phyloP scores from a whole-genome alignment of 1,140 invertebrate genomes.

The Drosophila pallidifrons region DNA sequence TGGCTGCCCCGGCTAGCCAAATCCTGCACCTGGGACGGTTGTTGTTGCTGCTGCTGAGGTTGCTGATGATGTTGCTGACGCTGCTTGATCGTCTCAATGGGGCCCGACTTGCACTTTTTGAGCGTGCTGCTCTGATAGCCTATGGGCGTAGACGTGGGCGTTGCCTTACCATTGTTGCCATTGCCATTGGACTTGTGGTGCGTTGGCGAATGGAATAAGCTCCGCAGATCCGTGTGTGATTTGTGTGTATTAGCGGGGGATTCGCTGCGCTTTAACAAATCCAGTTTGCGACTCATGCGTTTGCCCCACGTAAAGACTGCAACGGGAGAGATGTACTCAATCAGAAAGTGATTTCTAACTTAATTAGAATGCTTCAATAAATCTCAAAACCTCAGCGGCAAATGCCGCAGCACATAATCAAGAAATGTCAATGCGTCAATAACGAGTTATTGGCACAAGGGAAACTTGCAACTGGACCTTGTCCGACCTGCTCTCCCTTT shows the following conservation, averaged over 20 bases:
- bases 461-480: background rate
- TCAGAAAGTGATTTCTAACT: constrained; percentile 67
- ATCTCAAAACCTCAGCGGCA: constrained; percentile 63
- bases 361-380: constrained; percentile 76
- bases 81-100: constrained; percentile 75
- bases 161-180: constrained; percentile 21
- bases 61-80: constrained; percentile 67
- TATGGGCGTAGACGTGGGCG: constrained; percentile 44
- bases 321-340: constrained; percentile 58
- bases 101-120: constrained; percentile 81
- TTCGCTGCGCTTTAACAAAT: constrained; percentile 89
- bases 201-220: constrained; percentile 76
- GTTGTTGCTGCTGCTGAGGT: constrained; percentile 39
- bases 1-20: constrained; percentile 54
- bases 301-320: constrained; percentile 92
- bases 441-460: constrained; percentile 22
- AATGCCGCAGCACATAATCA: constrained; percentile 26
- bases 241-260: constrained; percentile 85
- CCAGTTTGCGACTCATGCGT: constrained; percentile 91
- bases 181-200: constrained; percentile 65
- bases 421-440: constrained; percentile 49
- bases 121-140: constrained; percentile 62
- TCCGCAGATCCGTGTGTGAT: constrained; percentile 82
- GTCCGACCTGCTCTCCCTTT: constrained; percentile 1
- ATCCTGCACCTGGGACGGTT: constrained; percentile 36